Evolutionary conservation across 2,888 invertebrate genomes (phyloP).

Genomic region (Troilus luridus): DNA sequence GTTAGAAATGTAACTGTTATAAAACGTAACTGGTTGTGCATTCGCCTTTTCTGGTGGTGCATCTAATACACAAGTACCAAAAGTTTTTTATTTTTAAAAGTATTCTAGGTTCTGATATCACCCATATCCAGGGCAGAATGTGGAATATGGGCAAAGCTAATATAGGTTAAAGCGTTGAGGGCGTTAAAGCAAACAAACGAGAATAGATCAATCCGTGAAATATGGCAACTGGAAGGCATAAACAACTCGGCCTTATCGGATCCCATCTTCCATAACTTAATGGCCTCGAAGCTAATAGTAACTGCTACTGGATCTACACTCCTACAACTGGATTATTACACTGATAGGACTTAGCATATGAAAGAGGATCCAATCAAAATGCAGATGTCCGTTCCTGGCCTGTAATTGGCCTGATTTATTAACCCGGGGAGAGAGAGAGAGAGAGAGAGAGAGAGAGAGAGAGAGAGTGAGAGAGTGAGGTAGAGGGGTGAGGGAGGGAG

Average conservation of each 20-base stretch:
- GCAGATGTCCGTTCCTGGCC: not conserved
- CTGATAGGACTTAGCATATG: slow-evolving; percentile 13
- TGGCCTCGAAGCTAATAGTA: not conserved
- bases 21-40: no score
- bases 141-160: no score
- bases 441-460: not conserved
- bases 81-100: no score
- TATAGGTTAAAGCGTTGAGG: not conserved
- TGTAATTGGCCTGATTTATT: slow-evolving; percentile 36
- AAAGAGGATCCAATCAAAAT: slow-evolving; percentile 36
- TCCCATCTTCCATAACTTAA: not conserved
- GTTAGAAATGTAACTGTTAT: no score
- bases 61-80: no score
- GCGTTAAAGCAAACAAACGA: not conserved
- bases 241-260: not conserved
- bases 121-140: no score
- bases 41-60: no score
- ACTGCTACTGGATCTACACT: not conserved
- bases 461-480: not conserved
- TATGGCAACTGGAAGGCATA: not conserved
- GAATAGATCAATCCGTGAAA: not conserved
- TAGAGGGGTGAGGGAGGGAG: not conserved
- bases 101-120: no score
- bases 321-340: slow-evolving; percentile 1
- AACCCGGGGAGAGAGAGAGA: not conserved